These are phyloP conservation scores for Chrysolina americana DNA, from an alignment of 2,888 invertebrate species.

Conservation along the genomic window DNA sequence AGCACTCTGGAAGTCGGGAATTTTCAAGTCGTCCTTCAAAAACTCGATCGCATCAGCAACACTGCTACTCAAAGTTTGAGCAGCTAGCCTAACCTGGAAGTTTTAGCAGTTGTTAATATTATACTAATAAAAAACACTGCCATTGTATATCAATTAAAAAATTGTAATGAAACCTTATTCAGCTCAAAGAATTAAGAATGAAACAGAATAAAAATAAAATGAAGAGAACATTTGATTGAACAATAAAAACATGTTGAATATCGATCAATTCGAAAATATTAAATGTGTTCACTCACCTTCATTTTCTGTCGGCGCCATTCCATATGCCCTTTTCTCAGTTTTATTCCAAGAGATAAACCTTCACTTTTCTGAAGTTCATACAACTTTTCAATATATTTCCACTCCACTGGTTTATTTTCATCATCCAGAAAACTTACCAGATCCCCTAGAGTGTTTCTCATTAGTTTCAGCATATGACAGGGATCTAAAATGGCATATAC, in stretches of 20 bases:
- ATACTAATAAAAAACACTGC: too few relatives aligned
- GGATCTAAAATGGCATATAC: slow-evolving; percentile 17
- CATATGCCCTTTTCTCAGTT: slow-evolving; percentile 39
- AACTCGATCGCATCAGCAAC: slow-evolving; percentile 52
- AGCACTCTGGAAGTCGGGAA: slow-evolving; percentile 49
- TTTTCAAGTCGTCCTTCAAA: slow-evolving; percentile 46
- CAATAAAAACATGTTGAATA: too few relatives aligned
- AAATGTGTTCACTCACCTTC: slow-evolving; percentile 30
- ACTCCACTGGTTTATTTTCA: slow-evolving; percentile 25
- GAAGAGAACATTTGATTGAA: too few relatives aligned
- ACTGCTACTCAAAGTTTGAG: slow-evolving; percentile 37
- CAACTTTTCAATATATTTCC: slow-evolving; percentile 34
- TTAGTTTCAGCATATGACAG: slow-evolving; percentile 38
- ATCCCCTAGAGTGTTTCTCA: slow-evolving; percentile 27
- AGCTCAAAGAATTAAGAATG: not conserved
- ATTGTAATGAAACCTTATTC: not conserved
- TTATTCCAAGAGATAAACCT: slow-evolving; percentile 31
- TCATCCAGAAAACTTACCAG: not conserved
- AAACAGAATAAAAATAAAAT: too few relatives aligned
- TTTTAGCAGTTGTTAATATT: too few relatives aligned
- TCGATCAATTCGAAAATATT: too few relatives aligned
- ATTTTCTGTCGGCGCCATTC: slow-evolving; percentile 44
- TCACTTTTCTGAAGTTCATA: slow-evolving; percentile 40
- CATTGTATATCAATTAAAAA: too few relatives aligned
- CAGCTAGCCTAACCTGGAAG: slow-evolving; percentile 36